Evolutionary conservation across 2,888 invertebrate species (phyloP), one percentile per base, ranked within the genome.

Genomic region (Nomada fucata): DNA sequence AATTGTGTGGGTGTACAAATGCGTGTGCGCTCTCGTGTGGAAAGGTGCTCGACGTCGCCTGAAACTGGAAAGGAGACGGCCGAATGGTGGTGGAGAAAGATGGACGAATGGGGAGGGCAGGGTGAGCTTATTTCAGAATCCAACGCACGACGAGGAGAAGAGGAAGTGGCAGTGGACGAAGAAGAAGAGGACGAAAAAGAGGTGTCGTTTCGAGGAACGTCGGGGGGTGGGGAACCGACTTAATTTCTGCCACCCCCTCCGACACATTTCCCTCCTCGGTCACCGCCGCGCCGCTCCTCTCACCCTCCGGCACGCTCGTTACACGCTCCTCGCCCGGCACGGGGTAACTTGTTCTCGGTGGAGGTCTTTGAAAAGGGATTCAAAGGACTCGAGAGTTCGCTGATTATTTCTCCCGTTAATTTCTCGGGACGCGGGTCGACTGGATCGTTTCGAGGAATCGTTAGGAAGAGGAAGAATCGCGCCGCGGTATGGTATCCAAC

Each of bases 51-150:
- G 72, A 74, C 83, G 77, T 72, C 76, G 67, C 65, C 47, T 71
- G 80, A 60, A 69, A 75, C 76, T 70, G 67, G 76, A 79, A 76
- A 83, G 86, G 83, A 86, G 78, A 55, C 72, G 74, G 78, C 78
- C 42, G 42, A 52, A 44, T 65, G 59, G 53, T 36, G 71, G 15
- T 10, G 42, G 63, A 60, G 71, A 53, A 7, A 79, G 71, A 75
- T 83, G 71, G 76, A 65, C 61, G 52, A 11, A 26, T 57, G 78
- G 67, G 72, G 70, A 79, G 83, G 75, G 71, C 29, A 65, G 26
- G 76, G 79, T 76, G 80, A 88, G 90, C 90, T 92, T 91, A 92
- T 93, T 93, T 91, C 89, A 90, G 91, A 92, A 92, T 92, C 91
- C 90, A 88, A 89, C 89, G 90, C 88, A 89, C 87, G 85, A 74